Conservation (phyloP, 2,888 invertebrate genomes). For the Tribolium freemani region DNA sequence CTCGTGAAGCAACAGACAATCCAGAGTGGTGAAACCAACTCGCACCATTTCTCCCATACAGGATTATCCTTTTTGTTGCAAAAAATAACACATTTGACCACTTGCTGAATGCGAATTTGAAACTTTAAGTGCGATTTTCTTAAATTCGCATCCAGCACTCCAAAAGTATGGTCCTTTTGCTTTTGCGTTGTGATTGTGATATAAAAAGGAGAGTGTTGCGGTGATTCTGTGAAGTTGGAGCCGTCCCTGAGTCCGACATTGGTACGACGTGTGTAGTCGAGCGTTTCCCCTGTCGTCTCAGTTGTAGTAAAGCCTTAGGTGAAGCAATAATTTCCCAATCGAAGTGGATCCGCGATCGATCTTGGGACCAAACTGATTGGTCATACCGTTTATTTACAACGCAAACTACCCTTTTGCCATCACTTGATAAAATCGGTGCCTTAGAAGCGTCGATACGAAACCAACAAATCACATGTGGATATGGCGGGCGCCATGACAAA, state of each 20-base stretch:
- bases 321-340: conserved; percentile 47
- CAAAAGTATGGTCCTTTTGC: too few relatives aligned
- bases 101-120: too few relatives aligned
- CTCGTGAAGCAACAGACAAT: too few relatives aligned
- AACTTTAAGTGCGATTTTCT: too few relatives aligned
- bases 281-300: conserved; percentile 47
- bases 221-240: conserved; percentile 26
- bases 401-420: conserved; percentile 47
- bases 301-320: conserved; percentile 45
- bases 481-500: conserved; percentile 49
- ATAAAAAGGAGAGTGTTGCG: conserved; percentile 7
- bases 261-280: conserved; percentile 51
- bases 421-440: conserved; percentile 44
- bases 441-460: conserved; percentile 43
- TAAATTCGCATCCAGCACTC: too few relatives aligned
- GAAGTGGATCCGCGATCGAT: conserved; percentile 47
- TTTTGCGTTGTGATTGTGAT: not conserved
- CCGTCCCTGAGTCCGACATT: conserved; percentile 42
- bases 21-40: too few relatives aligned
- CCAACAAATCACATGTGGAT: conserved; percentile 48
- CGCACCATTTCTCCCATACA: too few relatives aligned
- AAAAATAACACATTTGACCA: too few relatives aligned
- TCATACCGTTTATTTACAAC: conserved; percentile 48
- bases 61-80: too few relatives aligned
- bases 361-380: conserved; percentile 44